These are phyloP conservation scores for Amblyopsis hoosieri DNA, from an alignment of 2,797 vertebrate species.

Conservation along the genomic window DNA sequence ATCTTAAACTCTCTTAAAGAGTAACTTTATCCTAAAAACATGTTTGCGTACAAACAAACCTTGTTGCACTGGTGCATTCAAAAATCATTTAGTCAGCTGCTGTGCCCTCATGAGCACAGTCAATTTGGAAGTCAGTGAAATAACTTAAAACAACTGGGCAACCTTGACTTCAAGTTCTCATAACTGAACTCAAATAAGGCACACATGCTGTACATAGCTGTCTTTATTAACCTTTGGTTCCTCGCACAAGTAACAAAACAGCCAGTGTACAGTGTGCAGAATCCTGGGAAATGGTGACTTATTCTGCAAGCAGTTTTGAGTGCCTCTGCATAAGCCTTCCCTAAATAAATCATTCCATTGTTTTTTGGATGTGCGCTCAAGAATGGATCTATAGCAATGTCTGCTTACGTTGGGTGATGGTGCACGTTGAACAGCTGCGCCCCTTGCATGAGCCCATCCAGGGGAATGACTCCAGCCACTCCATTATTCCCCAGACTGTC, in stretches of 20 bases:
- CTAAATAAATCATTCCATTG: constrained; percentile 43
- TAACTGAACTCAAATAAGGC: constrained; percentile 67
- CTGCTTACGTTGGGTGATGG: constrained; percentile 42
- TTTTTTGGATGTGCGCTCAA: constrained; percentile 38
- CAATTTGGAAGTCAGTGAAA: constrained; percentile 19
- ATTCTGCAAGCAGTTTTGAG: constrained; percentile 42
- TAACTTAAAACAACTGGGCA: constrained; percentile 14
- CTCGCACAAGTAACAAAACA: constrained; percentile 19
- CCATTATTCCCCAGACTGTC: constrained; percentile 12
- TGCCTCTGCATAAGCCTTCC: constrained; percentile 28
- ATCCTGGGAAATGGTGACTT: constrained; percentile 17
- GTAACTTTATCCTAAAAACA: no score
- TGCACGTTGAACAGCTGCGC: constrained; percentile 46
- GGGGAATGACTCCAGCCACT: constrained; percentile 8
- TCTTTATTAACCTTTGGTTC: neutral
- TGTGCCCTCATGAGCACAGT: constrained; percentile 13
- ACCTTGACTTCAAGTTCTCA: constrained; percentile 45
- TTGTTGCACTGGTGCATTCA: neutral
- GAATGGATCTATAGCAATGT: constrained; percentile 18
- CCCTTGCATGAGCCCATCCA: constrained; percentile 1
- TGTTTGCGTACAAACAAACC: no score
- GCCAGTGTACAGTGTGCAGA: constrained; percentile 31
- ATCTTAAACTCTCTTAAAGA: no score
- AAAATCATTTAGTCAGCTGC: neutral
- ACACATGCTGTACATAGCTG: constrained; percentile 43